A percentile compares a stretch with the other conserved stretches of the same genome.
These are phyloP conservation scores for Bellardia bayeri DNA, from an alignment of 2,888 invertebrate genomes.

Conservation along the genomic window DNA sequence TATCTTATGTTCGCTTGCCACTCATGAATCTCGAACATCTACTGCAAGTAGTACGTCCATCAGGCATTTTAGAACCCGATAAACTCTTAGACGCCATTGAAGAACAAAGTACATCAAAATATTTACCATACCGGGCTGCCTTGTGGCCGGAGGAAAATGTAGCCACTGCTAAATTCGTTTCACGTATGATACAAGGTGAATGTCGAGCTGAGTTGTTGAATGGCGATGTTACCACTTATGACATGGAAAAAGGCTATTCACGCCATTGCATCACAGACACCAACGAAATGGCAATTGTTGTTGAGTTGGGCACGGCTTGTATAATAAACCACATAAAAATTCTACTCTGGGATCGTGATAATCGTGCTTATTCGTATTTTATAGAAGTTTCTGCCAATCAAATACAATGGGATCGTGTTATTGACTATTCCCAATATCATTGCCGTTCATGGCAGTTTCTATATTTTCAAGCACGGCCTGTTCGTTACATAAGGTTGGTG, in stretches of 20 bases:
- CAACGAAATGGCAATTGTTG: constrained; percentile 92
- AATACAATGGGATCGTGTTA: constrained; percentile 96
- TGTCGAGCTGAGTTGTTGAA: constrained; percentile 94
- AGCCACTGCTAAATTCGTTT: constrained; percentile 91
- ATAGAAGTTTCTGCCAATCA: constrained; percentile 96
- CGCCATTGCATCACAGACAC: constrained; percentile 93
- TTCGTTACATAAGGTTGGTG: constrained; percentile 91
- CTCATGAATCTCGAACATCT: constrained; percentile 95
- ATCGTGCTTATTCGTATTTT: constrained; percentile 86
- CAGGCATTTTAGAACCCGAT: constrained; percentile 94
- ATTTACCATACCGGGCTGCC: constrained; percentile 93
- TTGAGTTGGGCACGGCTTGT: constrained; percentile 92
- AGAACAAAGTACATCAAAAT: constrained; percentile 91
- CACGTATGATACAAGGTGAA: constrained; percentile 95
- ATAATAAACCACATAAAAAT: constrained; percentile 97
- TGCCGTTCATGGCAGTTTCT: constrained; percentile 99
- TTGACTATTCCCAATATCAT: constrained; percentile 95
- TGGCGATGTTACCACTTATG: constrained; percentile 93
- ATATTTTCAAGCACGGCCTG: constrained; percentile 95
- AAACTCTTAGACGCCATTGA: constrained; percentile 97
- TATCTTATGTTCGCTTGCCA: constrained; percentile 91
- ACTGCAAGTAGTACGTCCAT: constrained; percentile 94
- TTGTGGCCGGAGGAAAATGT: constrained; percentile 95
- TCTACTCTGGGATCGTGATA: constrained; percentile 97
- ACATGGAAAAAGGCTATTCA: constrained; percentile 97